Percentiles rank a stretch among this genome's conserved stretches.
These are phyloP conservation scores for Parazoanthus swiftii DNA, from an alignment of 92 coral and sea anemone species.

Conservation along the genomic window DNA sequence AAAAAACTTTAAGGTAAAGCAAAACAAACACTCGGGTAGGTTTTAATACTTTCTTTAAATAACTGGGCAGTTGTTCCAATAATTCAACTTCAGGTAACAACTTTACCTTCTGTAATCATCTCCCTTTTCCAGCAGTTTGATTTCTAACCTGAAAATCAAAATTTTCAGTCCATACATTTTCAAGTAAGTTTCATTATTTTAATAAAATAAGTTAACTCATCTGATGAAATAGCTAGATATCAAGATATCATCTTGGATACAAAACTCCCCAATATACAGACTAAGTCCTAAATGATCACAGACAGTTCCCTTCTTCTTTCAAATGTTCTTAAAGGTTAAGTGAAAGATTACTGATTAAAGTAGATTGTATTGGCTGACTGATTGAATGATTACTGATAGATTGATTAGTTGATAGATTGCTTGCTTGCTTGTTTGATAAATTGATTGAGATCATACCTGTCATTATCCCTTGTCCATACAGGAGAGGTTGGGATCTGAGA, in stretches of 20 bases:
- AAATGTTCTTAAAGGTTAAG: no score
- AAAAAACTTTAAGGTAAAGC: no score
- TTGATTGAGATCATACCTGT: constrained; percentile 15
- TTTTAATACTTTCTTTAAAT: no score
- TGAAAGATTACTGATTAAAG: not conserved
- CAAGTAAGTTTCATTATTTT: not conserved
- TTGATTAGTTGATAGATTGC: not conserved
- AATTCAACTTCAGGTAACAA: not conserved
- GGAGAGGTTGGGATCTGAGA: constrained; percentile 88
- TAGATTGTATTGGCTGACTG: not conserved
- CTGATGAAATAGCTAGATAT: no score
- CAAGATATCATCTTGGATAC: no score
- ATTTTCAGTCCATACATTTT: not conserved
- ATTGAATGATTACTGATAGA: not conserved
- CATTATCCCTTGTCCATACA: constrained; percentile 78
- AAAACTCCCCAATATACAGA: no score
- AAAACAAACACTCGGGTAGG: no score
- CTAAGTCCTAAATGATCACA: no score
- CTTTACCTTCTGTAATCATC: constrained; percentile 19
- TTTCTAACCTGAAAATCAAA: constrained; percentile 19
- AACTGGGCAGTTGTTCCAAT: no score
- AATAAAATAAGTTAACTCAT: no score
- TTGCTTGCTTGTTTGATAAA: not conserved
- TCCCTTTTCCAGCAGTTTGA: constrained; percentile 7
- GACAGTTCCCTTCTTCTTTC: no score